Conservation (phyloP, 2,888 invertebrate genomes). For the Mythimna impura region DNA sequence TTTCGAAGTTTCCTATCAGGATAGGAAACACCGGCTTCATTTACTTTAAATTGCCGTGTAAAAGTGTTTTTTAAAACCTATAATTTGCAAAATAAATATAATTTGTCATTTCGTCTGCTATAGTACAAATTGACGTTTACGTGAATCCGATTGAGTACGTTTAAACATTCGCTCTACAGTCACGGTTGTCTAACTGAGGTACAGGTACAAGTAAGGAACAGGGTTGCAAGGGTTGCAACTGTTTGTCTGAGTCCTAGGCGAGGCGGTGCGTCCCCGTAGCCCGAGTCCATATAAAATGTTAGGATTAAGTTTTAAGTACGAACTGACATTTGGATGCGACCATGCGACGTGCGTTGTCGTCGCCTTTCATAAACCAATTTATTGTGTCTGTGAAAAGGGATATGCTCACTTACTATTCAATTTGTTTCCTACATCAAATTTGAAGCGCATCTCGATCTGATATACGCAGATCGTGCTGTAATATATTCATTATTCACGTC, state of each 20-base stretch:
- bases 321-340: conserved; percentile 29
- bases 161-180: background rate
- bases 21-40: too few species aligned
- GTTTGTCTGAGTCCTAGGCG: background rate
- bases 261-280: too few species aligned
- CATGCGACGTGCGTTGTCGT: conserved; percentile 1
- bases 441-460: conserved; percentile 11
- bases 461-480: conserved; percentile 21
- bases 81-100: too few species aligned
- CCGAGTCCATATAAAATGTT: conserved; percentile 2
- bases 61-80: too few species aligned
- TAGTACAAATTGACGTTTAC: too few species aligned
- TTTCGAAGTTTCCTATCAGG: too few species aligned
- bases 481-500: conserved; percentile 36
- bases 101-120: too few species aligned
- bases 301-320: conserved; percentile 8
- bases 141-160: background rate
- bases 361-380: conserved; percentile 36
- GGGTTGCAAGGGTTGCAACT: background rate
- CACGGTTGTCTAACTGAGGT: conserved; percentile 16
- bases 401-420: conserved; percentile 8
- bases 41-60: too few species aligned
- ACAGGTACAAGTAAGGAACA: background rate
- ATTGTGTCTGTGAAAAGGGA: conserved; percentile 23
- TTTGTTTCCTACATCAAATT: conserved; percentile 18